These are phyloP conservation scores for Plectropomus leopardus DNA, from an alignment of 2,113 vertebrate genomes.

Conservation along the genomic window DNA sequence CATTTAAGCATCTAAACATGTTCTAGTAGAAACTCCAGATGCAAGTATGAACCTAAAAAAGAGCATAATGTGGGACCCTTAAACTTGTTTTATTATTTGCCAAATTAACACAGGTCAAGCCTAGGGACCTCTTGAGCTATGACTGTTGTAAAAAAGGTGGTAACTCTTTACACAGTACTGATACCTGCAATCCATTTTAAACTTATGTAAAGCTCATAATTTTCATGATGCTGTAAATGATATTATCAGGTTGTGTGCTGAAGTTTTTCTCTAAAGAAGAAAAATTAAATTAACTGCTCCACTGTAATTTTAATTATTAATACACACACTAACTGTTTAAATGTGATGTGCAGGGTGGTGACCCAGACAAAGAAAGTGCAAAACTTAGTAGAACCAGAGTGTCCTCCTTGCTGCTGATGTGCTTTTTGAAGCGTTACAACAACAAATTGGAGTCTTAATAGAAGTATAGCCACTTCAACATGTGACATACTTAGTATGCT, in stretches of 20 bases:
- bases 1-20: too few relatives aligned
- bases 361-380: not conserved
- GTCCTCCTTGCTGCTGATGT: not conserved
- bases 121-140: too few relatives aligned
- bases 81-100: not conserved
- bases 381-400: not conserved
- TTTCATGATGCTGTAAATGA: not conserved
- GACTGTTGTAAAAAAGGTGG: not conserved
- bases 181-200: not conserved
- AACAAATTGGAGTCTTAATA: not conserved
- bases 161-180: not conserved
- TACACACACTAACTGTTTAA: not conserved
- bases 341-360: constrained; percentile 4
- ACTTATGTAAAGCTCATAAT: not conserved
- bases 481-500: not conserved
- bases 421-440: not conserved
- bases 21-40: too few relatives aligned
- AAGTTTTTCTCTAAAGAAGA: not conserved
- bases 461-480: not conserved
- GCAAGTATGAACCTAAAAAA: too few relatives aligned
- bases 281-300: not conserved
- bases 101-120: not conserved
- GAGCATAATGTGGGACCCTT: too few relatives aligned
- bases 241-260: not conserved
- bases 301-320: constrained; percentile 4